These are phyloP conservation scores for Drosophila ambigua DNA, from an alignment of 1,140 invertebrate species.

Conservation along the genomic window DNA sequence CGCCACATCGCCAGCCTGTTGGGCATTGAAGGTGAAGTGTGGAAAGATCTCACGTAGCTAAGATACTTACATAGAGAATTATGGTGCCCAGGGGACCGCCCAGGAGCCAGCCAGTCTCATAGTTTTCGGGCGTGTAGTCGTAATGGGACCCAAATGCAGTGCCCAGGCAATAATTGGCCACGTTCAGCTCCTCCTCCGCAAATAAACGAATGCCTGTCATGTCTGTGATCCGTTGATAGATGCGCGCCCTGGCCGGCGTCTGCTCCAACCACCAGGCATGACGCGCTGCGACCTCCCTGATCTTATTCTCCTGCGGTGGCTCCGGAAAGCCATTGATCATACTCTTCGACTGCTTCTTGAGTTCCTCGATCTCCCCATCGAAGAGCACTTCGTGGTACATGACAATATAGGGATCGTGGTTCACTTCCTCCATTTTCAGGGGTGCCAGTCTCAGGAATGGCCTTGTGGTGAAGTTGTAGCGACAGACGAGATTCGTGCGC, in stretches of 20 bases:
- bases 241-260: slow-evolving; percentile 88
- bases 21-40: not conserved
- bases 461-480: slow-evolving; percentile 88
- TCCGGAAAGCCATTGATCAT: slow-evolving; percentile 88
- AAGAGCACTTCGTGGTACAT: slow-evolving; percentile 94
- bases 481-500: slow-evolving; percentile 88
- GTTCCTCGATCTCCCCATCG: slow-evolving; percentile 94
- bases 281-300: slow-evolving; percentile 22
- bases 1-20: slow-evolving; percentile 95
- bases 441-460: slow-evolving; percentile 92
- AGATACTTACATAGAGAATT: slow-evolving; percentile 48
- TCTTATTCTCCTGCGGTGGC: slow-evolving; percentile 27
- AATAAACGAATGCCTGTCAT: slow-evolving; percentile 87
- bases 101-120: not conserved
- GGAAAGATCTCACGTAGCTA: not conserved
- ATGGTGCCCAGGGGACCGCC: slow-evolving; percentile 50
- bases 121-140: slow-evolving; percentile 85
- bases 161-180: slow-evolving; percentile 88
- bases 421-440: slow-evolving; percentile 95
- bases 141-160: slow-evolving; percentile 86
- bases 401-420: slow-evolving; percentile 92
- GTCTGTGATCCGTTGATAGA: slow-evolving; percentile 90
- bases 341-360: slow-evolving; percentile 90
- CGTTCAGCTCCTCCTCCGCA: slow-evolving; percentile 85
- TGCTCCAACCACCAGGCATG: slow-evolving; percentile 85